Evolutionary conservation across 2,797 vertebrate genomes (phyloP), one percentile per base, ranked within the genome.

Genomic region (Chelonia mydas): DNA sequence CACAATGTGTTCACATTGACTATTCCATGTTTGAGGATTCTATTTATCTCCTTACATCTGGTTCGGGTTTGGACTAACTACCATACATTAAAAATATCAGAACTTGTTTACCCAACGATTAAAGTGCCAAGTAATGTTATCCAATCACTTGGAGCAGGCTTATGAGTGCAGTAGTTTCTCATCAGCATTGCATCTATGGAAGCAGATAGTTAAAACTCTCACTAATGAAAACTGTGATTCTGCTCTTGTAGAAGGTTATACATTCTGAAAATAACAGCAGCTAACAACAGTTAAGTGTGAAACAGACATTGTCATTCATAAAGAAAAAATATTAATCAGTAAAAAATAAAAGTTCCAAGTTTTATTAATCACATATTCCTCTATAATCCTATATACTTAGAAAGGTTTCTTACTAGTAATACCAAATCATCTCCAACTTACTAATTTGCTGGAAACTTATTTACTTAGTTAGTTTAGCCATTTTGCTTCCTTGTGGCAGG

Each of bases 1-100:
- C 92, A 78, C 47, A 89, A 80, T 49, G 50, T 94, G 95, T 95
- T 96, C 84, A 79, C 93, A 79, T 85, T 89, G 93, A 92, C 85
- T 88, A 59, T 91, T 97, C 95, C 90, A 89, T 90, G 82, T 93
- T 93, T 80, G 87, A 96, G 81, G 81, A 83, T 97, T 97, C 89
- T 95, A 81, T 95, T 93, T 92, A 68, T 81, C n/a, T 96, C 27
- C 2, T 93, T 91, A 93, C 59, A 57, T 93, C 55, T 95, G 31
- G 84, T 94, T 92, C 93, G 83, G 87, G 74, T 84, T 92, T 94
- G 87, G 83, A 90, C 68, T 89, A 83, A 91, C 41, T 79, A 72
- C 79, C 53, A 87, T 91, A 19, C 81, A 89, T 84, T 84, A 95
- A 96, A 97, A 95, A 97, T 96, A 89, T 55, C 83, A 91, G 81